Evolutionary conservation across 2,797 vertebrate genomes (phyloP), one percentile per base, ranked within the genome.

Genomic region (Acipenser ruthenus): DNA sequence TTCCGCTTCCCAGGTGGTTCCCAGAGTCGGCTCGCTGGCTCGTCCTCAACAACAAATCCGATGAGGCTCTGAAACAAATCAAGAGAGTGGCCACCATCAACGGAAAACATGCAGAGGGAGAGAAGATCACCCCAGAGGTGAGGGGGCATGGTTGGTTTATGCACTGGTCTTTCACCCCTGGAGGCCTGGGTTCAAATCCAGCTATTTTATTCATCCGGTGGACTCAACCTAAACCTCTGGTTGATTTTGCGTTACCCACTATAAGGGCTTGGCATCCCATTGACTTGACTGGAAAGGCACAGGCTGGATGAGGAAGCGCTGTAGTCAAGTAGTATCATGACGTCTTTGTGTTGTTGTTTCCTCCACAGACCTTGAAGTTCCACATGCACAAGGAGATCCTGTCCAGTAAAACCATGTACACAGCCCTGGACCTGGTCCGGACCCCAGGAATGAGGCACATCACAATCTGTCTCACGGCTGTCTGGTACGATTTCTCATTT

Each of bases 351-450:
- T 6, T 11, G 9, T 10, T 15, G 4, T 68, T 10, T 67, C 7
- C 18, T 62, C 23, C 63, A 51, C 72, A 90, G 89, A 81, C 84
- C 7, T 76, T 90, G 47, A 71, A 88, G 64, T 83, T 82, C 11
- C 84, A 89, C 74, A 89, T 90, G 89, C 74, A 71, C 0, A 89
- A 88, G 60, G 89, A 91, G 69, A 72, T 90, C 0, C 74, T 85
- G 67, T 81, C 78, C 0, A 79, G 80, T 62, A 80, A 56, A 6
- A 69, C 51, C 0, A 49, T 70, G 0, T 74, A 77, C 65, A 86
- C 84, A 0, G 81, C 76, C 0, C 80, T 81, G 0, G 87, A 89
- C 72, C 75, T 91, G 8, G 11, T 91, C 18, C 83, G 56, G 63
- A 88, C 87, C 0, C 74, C 67, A 8, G 70, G 68, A 1, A 86